Evolutionary conservation across 2,888 invertebrate species (phyloP).

Genomic region (Monoplex corrugatus): DNA sequence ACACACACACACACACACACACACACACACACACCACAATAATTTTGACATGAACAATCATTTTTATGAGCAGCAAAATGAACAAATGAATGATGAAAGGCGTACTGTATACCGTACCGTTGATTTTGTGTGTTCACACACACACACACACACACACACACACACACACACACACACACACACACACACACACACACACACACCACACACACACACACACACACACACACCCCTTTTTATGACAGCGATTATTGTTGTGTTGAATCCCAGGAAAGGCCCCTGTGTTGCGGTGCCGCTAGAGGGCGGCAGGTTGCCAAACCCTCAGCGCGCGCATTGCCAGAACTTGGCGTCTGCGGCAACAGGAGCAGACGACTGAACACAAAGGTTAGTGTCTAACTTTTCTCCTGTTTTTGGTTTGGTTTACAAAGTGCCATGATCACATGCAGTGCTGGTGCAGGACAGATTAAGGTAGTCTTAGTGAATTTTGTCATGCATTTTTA

Average conservation of each 20-base stretch:
- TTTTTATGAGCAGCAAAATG: too few species aligned
- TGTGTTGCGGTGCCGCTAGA: slow-evolving; percentile 2
- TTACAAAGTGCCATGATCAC: too few species aligned
- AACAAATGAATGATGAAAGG: too few species aligned
- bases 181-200: too few species aligned
- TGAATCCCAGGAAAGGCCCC: not conserved
- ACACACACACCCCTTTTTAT: not conserved
- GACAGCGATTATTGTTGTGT: not conserved
- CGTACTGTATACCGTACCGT: too few species aligned
- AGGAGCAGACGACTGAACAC: slow-evolving; percentile 34
- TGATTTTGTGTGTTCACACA: too few species aligned
- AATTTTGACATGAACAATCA: too few species aligned
- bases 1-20: too few species aligned
- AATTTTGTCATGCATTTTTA: not conserved
- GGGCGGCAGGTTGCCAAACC: slow-evolving; percentile 26
- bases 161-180: too few species aligned
- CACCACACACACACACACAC: not conserved
- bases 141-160: too few species aligned
- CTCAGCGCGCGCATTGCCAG: slow-evolving; percentile 45
- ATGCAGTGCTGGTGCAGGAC: not conserved
- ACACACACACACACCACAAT: too few species aligned
- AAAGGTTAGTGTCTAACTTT: slow-evolving; percentile 28
- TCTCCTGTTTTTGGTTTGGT: not conserved
- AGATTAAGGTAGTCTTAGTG: not conserved
- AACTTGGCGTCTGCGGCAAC: slow-evolving; percentile 52